phyloP scores from a whole-genome alignment of 2,888 invertebrate genomes.

The Parnassius glacialis region DNA sequence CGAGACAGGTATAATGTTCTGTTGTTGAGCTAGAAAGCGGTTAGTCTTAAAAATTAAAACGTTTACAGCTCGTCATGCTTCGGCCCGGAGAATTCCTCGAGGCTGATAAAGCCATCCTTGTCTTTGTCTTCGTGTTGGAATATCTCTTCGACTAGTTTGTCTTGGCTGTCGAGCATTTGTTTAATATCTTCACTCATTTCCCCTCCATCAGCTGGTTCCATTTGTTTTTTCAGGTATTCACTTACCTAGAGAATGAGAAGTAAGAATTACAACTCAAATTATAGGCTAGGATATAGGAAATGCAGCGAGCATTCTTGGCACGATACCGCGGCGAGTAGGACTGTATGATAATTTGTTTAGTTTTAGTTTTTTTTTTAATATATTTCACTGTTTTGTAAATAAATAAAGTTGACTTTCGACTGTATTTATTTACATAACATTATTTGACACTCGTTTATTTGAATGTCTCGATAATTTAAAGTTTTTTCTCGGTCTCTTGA shows the following conservation, averaged over 20 bases:
- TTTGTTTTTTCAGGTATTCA: conserved; percentile 94
- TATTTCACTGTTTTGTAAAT: too few species aligned
- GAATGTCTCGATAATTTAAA: too few species aligned
- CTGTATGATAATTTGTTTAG: too few species aligned
- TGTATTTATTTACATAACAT: too few species aligned
- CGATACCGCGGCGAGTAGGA: too few species aligned
- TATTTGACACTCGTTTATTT: too few species aligned
- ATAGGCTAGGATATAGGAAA: too few species aligned
- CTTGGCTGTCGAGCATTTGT: conserved; percentile 92
- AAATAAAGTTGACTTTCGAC: too few species aligned
- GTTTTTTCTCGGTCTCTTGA: too few species aligned
- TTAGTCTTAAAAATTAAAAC: conserved; percentile 27
- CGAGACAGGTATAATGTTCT: background rate
- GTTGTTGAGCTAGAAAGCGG: conserved; percentile 13
- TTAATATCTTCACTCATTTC: conserved; percentile 88
- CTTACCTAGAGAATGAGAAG: conserved; percentile 84
- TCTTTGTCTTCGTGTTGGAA: conserved; percentile 99
- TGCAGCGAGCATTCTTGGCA: too few species aligned
- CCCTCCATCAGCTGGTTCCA: conserved; percentile 90
- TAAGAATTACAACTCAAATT: background rate
- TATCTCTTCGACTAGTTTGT: conserved; percentile 96
- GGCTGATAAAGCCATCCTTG: conserved; percentile 97
- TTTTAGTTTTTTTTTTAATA: too few species aligned
- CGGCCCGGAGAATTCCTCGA: conserved; percentile 97
- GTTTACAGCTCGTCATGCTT: conserved; percentile 97